Percentiles rank a stretch among this genome's conserved stretches.
phyloP scores from a whole-genome alignment of 2,888 invertebrate genomes.

The Baronia brevicornis region DNA sequence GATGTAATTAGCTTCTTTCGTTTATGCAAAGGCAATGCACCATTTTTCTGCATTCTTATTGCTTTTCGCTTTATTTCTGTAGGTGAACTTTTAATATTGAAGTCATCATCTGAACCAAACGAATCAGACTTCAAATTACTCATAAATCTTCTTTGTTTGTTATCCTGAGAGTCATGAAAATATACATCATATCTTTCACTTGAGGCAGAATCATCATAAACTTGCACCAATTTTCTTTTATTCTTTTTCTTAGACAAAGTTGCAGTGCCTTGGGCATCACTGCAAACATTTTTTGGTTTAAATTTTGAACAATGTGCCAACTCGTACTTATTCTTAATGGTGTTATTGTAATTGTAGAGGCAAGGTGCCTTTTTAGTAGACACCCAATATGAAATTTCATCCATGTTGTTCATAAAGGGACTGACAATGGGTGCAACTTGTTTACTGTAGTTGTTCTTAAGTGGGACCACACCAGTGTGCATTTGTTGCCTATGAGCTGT shows the following conservation, averaged over 20 bases:
- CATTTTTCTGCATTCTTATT: slow-evolving; percentile 36
- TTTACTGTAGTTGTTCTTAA: slow-evolving; percentile 5
- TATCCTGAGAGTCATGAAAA: slow-evolving; percentile 44
- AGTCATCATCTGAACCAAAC: slow-evolving; percentile 48
- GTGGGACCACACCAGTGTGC: slow-evolving; percentile 14
- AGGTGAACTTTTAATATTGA: slow-evolving; percentile 52
- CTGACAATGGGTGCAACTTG: slow-evolving; percentile 15
- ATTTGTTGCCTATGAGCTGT: slow-evolving; percentile 27
- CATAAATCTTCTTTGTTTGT: slow-evolving; percentile 28
- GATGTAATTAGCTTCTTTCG: slow-evolving; percentile 54
- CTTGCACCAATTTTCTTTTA: slow-evolving; percentile 46
- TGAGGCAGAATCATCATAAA: slow-evolving; percentile 48
- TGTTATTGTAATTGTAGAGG: slow-evolving; percentile 56
- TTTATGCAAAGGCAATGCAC: slow-evolving; percentile 34
- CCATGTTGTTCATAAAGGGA: slow-evolving; percentile 67
- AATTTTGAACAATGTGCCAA: slow-evolving; percentile 42
- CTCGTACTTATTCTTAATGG: slow-evolving; percentile 39
- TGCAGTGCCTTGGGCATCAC: slow-evolving; percentile 27
- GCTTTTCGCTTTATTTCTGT: slow-evolving; percentile 40
- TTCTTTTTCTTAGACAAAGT: slow-evolving; percentile 48
- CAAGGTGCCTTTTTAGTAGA: slow-evolving; percentile 64
- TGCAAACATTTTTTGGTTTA: slow-evolving; percentile 35
- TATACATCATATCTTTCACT: slow-evolving; percentile 46
- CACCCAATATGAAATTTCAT: slow-evolving; percentile 67
- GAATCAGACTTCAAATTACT: slow-evolving; percentile 43